Percentiles rank a stretch among this genome's conserved stretches.
phyloP scores from a whole-genome alignment of 2,888 invertebrate species.

The Fragum sueziense region DNA sequence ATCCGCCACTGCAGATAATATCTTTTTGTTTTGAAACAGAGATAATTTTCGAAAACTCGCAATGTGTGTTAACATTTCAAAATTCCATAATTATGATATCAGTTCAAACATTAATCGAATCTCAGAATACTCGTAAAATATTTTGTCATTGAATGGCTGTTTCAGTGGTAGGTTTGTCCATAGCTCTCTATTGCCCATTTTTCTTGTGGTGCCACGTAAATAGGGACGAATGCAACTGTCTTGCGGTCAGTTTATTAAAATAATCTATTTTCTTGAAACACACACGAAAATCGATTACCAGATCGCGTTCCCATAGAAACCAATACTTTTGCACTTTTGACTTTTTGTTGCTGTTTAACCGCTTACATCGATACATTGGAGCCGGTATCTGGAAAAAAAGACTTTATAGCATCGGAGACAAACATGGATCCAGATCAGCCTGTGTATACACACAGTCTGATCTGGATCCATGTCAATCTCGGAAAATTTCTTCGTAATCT shows the following conservation, averaged over 20 bases:
- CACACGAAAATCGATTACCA: constrained; percentile 14
- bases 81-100: too few species aligned
- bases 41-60: too few species aligned
- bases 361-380: too few species aligned
- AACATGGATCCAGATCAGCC: background rate
- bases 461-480: background rate
- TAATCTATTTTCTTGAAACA: constrained; percentile 25
- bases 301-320: background rate
- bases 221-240: constrained; percentile 9
- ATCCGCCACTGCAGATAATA: too few species aligned
- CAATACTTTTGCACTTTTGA: background rate
- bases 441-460: background rate
- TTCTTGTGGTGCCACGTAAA: background rate
- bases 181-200: too few species aligned
- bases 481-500: background rate
- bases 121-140: too few species aligned
- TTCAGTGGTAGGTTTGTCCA: too few species aligned
- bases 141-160: too few species aligned
- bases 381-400: background rate
- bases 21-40: too few species aligned
- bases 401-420: background rate
- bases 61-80: too few species aligned
- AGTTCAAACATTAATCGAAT: too few species aligned
- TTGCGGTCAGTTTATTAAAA: constrained; percentile 21
- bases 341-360: background rate